Percentiles rank a stretch among this genome's conserved stretches.
Conservation (phyloP, 2,113 vertebrate species). For the Hyaena hyaena region DNA sequence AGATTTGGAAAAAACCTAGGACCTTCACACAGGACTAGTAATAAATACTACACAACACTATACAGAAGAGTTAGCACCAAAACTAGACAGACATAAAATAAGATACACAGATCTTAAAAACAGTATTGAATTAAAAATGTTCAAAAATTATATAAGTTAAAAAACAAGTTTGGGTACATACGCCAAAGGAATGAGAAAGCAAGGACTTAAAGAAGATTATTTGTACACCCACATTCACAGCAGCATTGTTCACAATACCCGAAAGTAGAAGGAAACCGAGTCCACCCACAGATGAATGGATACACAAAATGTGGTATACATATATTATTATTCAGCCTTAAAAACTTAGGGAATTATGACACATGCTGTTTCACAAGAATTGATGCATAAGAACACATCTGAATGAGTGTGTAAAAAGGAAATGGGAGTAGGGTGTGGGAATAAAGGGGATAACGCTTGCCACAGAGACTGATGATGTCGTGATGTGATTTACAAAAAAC, state of each 20-base stretch:
- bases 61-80: neutral
- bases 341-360: conserved; percentile 5
- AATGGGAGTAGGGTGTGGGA: neutral
- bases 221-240: neutral
- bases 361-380: neutral
- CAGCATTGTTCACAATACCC: neutral
- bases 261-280: neutral
- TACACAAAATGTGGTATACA: neutral
- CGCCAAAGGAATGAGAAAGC: neutral
- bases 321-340: neutral
- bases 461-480: neutral
- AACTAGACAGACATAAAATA: neutral
- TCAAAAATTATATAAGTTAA: neutral
- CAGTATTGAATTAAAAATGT: neutral
- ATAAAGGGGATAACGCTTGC: neutral
- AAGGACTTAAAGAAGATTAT: conserved; percentile 6
- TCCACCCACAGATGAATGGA: neutral
- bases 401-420: neutral
- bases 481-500: conserved; percentile 2
- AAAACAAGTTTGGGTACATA: neutral
- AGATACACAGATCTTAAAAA: neutral
- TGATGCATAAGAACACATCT: neutral
- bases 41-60: neutral
- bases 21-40: neutral
- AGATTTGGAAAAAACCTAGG: neutral